Evolutionary conservation across 2,113 vertebrate genomes (phyloP).

Genomic region (Oryctolagus cuniculus): DNA sequence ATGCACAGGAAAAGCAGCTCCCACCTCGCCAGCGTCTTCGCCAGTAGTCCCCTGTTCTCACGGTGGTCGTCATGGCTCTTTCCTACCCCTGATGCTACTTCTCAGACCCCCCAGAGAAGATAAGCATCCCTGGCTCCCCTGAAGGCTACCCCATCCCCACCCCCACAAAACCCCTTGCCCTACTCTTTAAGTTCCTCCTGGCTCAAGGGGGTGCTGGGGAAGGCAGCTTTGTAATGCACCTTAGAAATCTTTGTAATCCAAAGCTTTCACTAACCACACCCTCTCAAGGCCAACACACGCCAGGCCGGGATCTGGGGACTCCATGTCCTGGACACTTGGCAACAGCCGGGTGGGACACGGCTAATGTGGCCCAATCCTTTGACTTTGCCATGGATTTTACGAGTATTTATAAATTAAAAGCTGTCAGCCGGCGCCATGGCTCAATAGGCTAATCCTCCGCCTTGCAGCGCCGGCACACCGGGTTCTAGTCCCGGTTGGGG

Average conservation of each 20-base stretch:
- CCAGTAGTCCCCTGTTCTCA: background rate
- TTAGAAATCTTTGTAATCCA: background rate
- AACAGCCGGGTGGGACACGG: background rate
- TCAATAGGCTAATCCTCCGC: too few species aligned
- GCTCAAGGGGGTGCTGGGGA: background rate
- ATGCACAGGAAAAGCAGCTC: background rate
- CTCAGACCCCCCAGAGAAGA: background rate
- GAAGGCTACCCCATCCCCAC: too few species aligned
- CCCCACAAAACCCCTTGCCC: too few species aligned
- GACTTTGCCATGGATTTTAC: background rate
- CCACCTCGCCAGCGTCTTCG: background rate
- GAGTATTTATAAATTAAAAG: background rate
- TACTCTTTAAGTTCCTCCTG: too few species aligned
- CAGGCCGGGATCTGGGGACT: background rate
- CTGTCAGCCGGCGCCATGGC: too few species aligned
- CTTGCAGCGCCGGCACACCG: too few species aligned
- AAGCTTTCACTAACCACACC: background rate
- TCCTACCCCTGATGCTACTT: background rate
- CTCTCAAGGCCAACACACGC: background rate
- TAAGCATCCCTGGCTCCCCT: background rate
- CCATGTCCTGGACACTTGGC: background rate
- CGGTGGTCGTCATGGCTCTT: background rate
- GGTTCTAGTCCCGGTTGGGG: too few species aligned
- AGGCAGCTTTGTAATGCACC: background rate
- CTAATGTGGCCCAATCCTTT: background rate